Evolutionary conservation across 2,797 vertebrate genomes (phyloP).

Genomic region (Chiloscyllium punctatum): DNA sequence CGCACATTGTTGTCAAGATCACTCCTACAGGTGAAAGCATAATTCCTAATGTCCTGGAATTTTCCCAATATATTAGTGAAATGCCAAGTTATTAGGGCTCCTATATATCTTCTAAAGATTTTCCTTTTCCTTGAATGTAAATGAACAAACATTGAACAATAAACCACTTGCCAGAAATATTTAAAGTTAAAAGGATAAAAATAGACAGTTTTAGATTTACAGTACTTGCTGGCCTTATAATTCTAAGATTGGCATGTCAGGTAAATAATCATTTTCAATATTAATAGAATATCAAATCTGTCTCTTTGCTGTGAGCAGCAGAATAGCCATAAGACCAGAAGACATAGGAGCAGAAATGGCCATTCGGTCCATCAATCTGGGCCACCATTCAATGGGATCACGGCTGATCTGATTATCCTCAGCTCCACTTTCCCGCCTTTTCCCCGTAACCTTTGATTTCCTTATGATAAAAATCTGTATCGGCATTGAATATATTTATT

Average conservation of each 20-base stretch:
- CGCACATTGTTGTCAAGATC: background rate
- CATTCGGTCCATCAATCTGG: too few relatives aligned
- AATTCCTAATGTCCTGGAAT: background rate
- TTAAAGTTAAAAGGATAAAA: background rate
- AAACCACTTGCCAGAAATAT: background rate
- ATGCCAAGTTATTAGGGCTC: background rate
- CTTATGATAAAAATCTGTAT: too few relatives aligned
- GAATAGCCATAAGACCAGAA: background rate
- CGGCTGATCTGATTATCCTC: too few relatives aligned
- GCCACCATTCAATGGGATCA: too few relatives aligned
- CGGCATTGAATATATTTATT: too few relatives aligned
- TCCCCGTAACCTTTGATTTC: too few relatives aligned
- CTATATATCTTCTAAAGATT: background rate
- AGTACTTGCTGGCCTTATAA: background rate
- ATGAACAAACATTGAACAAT: background rate
- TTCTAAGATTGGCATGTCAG: background rate
- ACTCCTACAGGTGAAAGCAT: background rate
- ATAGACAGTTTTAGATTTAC: background rate
- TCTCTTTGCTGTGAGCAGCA: background rate
- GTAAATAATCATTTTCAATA: background rate
- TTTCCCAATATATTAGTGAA: background rate
- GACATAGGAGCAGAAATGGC: too few relatives aligned
- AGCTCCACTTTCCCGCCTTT: too few relatives aligned
- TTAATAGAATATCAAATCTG: background rate
- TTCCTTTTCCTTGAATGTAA: background rate